Conservation (phyloP, 1,140 invertebrate genomes). For the Ylistrum balloti region DNA sequence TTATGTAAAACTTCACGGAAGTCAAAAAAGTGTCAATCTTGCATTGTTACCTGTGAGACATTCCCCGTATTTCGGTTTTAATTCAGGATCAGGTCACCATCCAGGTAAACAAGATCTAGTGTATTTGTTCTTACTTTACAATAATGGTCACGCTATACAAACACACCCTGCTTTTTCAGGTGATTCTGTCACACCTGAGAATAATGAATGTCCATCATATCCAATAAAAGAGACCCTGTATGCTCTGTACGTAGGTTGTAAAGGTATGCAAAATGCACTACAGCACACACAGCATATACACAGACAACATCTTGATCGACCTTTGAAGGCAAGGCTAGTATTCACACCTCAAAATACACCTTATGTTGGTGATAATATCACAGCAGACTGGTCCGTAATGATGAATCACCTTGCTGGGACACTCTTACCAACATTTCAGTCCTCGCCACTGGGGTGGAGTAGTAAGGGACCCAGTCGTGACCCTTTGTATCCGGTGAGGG, state of each 20-base stretch:
- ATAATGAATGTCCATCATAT: neutral
- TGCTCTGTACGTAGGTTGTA: neutral
- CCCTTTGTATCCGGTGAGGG: slow-evolving; percentile 5
- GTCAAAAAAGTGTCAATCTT: neutral
- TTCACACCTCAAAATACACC: slow-evolving; percentile 11
- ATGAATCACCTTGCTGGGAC: neutral
- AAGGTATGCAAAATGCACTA: neutral
- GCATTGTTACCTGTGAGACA: slow-evolving; percentile 21
- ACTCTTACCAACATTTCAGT: neutral
- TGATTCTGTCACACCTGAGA: neutral
- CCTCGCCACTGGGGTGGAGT: neutral
- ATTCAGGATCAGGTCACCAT: neutral
- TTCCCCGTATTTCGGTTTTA: neutral
- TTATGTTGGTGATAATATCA: neutral
- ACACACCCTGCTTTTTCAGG: neutral
- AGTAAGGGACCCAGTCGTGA: neutral
- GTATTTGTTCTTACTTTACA: neutral
- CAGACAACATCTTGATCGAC: neutral
- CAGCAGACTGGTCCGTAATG: neutral
- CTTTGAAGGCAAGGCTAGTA: neutral
- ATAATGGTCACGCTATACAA: neutral
- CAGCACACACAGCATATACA: neutral
- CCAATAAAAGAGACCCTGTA: neutral
- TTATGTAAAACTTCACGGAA: neutral
- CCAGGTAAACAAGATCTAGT: neutral